A percentile compares a stretch with the other conserved stretches of the same genome.
Conservation (phyloP, 2,113 vertebrate genomes). For the Origma solitaria region DNA sequence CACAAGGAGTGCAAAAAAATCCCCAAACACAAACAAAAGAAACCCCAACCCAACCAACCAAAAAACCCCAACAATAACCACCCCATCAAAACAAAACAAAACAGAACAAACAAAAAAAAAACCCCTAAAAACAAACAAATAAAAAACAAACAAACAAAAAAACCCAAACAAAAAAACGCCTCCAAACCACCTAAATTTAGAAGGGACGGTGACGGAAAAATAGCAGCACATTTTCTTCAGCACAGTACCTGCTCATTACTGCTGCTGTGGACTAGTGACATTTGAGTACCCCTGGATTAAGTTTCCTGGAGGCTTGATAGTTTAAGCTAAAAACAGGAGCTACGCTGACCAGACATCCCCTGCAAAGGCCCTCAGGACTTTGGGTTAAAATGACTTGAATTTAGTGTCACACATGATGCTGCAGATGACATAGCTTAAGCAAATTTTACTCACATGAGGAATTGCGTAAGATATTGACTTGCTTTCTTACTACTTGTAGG, state of each 20-base stretch:
- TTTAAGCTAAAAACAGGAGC: conserved; percentile 12
- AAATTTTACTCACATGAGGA: not conserved
- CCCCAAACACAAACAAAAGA: not conserved
- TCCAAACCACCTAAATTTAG: no score
- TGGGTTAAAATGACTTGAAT: not conserved
- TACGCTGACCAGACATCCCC: not conserved
- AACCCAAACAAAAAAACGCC: not conserved
- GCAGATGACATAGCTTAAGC: not conserved
- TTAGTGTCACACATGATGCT: not conserved
- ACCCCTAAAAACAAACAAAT: not conserved
- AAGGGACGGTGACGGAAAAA: not conserved
- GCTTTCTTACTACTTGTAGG: not conserved
- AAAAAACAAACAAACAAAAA: no score
- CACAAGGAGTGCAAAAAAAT: not conserved
- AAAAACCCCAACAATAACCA: no score
- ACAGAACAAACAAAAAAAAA: not conserved
- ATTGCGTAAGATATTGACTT: not conserved
- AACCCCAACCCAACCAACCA: no score
- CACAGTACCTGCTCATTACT: not conserved
- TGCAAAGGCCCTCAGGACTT: not conserved
- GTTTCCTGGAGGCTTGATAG: not conserved
- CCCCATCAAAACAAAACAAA: no score
- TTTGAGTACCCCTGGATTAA: conserved; percentile 6
- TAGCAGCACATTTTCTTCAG: not conserved
- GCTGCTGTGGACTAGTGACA: not conserved